Percentiles rank a stretch among this genome's conserved stretches.
phyloP scores from a whole-genome alignment of 2,113 vertebrate genomes.

The Nannospalax galili region DNA sequence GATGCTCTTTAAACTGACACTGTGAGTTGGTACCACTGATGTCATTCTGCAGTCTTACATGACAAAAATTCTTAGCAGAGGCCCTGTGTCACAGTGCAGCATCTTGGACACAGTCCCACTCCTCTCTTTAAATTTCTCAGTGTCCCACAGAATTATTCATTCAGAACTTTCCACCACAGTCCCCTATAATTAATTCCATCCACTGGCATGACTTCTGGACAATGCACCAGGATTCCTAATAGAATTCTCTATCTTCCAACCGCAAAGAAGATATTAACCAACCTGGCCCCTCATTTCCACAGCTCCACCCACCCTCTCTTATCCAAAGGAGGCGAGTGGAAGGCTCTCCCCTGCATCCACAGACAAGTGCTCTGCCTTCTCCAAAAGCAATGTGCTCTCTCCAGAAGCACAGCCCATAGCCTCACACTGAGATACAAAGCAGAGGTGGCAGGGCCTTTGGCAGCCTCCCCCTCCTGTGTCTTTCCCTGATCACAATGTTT shows the following conservation, averaged over 20 bases:
- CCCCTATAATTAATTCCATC: conserved; percentile 15
- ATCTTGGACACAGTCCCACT: background rate
- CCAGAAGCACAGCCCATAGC: background rate
- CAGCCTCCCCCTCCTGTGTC: background rate
- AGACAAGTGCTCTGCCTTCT: background rate
- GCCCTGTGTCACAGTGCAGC: background rate
- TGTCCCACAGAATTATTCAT: background rate
- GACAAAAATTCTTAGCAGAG: background rate
- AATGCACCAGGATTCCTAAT: background rate
- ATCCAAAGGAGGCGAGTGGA: conserved; percentile 35
- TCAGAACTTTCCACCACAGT: background rate
- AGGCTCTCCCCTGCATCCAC: background rate
- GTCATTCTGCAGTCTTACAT: background rate
- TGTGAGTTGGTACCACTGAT: background rate
- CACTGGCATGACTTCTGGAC: background rate
- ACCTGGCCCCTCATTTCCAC: conserved; percentile 19
- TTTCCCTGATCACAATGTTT: background rate
- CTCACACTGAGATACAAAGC: background rate
- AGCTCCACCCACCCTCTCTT: conserved; percentile 7
- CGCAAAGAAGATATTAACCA: conserved; percentile 34
- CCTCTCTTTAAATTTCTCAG: conserved; percentile 15
- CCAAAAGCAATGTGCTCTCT: conserved; percentile 24
- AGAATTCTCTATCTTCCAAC: conserved; percentile 19
- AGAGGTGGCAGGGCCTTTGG: background rate
- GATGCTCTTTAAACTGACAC: background rate